Conservation (phyloP, 2,797 vertebrate species). For the Epinephelus malabaricus region DNA sequence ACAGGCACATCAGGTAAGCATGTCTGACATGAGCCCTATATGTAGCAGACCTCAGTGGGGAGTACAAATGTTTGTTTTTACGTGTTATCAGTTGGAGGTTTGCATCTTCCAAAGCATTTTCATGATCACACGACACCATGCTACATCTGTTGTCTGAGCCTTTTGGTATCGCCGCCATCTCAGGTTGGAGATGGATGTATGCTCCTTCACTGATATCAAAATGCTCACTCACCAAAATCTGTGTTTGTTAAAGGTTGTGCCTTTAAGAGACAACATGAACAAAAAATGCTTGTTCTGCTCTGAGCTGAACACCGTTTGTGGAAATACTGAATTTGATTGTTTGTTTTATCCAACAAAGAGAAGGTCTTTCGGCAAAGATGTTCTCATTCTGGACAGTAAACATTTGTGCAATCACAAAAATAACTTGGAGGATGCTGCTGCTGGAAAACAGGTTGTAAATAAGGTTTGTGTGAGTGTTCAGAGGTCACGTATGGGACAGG, state of each 20-base stretch:
- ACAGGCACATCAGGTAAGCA: not conserved
- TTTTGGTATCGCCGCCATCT: not conserved
- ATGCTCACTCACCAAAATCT: not conserved
- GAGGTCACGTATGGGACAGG: not conserved
- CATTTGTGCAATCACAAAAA: not conserved
- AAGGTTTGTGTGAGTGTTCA: not conserved
- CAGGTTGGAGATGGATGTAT: not conserved
- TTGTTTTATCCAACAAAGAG: too few species aligned
- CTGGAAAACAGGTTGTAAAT: not conserved
- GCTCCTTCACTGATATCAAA: not conserved
- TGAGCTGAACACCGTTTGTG: not conserved
- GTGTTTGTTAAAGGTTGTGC: not conserved
- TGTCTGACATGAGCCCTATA: not conserved
- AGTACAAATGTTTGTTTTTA: not conserved
- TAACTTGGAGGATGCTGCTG: not conserved
- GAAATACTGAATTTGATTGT: not conserved
- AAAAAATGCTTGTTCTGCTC: not conserved
- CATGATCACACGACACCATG: too few species aligned
- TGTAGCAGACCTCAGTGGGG: not conserved
- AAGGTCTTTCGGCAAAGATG: not conserved
- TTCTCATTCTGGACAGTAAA: not conserved
- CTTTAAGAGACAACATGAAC: not conserved
- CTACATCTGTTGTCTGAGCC: not conserved
- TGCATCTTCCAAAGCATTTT: not conserved
- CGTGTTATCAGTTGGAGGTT: not conserved